These are phyloP conservation scores for Conger conger DNA, from an alignment of 2,113 vertebrate genomes.

Conservation along the genomic window DNA sequence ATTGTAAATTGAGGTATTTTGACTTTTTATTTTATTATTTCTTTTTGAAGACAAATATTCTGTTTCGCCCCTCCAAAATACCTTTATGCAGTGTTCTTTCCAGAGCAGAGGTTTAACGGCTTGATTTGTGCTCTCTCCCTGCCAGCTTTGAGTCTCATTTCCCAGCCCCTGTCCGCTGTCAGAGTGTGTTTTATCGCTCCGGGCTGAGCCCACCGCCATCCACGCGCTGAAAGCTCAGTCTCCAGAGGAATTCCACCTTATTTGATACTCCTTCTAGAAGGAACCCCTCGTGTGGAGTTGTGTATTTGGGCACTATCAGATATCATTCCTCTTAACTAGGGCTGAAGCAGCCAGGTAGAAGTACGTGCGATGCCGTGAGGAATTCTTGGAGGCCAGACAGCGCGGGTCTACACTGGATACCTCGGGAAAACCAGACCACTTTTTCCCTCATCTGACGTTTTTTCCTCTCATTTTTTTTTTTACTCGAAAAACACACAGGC, in stretches of 20 bases:
- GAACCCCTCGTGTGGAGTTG: constrained; percentile 14
- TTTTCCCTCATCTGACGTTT: constrained; percentile 3
- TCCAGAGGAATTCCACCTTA: constrained; percentile 15
- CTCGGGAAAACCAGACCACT: constrained; percentile 15
- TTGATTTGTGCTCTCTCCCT: not conserved
- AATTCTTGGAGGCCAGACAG: constrained; percentile 28
- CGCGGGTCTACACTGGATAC: constrained; percentile 21
- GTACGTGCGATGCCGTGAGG: constrained; percentile 19
- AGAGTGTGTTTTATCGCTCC: not conserved
- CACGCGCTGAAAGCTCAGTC: not conserved
- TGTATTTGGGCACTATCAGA: constrained; percentile 30
- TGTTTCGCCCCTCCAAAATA: not conserved
- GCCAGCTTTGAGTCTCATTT: constrained; percentile 14
- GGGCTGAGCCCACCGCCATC: not conserved
- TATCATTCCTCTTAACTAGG: constrained; percentile 28
- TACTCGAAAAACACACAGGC: constrained; percentile 13
- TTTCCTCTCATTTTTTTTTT: no score
- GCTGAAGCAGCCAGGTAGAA: constrained; percentile 28
- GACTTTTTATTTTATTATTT: no score
- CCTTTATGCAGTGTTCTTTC: not conserved
- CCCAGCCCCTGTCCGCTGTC: not conserved
- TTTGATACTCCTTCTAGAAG: constrained; percentile 23
- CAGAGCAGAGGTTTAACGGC: not conserved
- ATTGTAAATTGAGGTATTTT: not conserved
- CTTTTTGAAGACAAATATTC: not conserved